These are phyloP conservation scores for Pseudotriccus pelzelni DNA, from an alignment of 2,797 vertebrate species.

Conservation along the genomic window DNA sequence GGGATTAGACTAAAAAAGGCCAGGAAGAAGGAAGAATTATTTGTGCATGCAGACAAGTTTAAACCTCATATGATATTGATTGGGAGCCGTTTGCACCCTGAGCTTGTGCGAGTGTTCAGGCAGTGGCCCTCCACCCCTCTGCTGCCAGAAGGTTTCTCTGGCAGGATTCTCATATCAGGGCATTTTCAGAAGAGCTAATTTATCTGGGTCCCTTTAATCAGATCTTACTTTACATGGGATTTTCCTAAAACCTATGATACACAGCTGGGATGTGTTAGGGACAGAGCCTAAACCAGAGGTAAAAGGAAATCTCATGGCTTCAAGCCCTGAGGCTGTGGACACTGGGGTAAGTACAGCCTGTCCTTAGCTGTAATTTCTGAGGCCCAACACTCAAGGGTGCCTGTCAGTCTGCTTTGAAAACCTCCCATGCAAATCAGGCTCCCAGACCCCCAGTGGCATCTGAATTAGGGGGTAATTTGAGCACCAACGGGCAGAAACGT, in stretches of 20 bases:
- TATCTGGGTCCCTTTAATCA: background rate
- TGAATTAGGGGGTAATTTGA: background rate
- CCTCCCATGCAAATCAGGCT: background rate
- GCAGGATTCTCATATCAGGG: background rate
- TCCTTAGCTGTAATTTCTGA: background rate
- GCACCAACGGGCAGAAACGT: background rate
- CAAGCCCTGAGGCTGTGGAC: background rate
- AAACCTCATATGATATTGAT: background rate
- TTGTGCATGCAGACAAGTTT: background rate
- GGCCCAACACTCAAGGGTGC: background rate
- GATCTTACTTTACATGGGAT: background rate
- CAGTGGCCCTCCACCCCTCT: background rate
- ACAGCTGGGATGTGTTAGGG: background rate
- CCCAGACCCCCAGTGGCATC: background rate
- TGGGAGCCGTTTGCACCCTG: background rate
- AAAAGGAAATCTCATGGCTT: background rate
- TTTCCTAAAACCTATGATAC: background rate
- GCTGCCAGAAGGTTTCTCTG: background rate
- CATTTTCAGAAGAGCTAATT: background rate
- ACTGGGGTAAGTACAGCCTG: accelerated
- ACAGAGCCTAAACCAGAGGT: background rate
- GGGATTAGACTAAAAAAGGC: background rate
- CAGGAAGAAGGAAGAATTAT: background rate
- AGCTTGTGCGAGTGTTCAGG: background rate
- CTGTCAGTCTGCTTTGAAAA: background rate